A percentile compares a stretch with the other conserved stretches of the same genome.
phyloP scores from a whole-genome alignment of 2,113 vertebrate genomes.

The Ceratotherium simum region DNA sequence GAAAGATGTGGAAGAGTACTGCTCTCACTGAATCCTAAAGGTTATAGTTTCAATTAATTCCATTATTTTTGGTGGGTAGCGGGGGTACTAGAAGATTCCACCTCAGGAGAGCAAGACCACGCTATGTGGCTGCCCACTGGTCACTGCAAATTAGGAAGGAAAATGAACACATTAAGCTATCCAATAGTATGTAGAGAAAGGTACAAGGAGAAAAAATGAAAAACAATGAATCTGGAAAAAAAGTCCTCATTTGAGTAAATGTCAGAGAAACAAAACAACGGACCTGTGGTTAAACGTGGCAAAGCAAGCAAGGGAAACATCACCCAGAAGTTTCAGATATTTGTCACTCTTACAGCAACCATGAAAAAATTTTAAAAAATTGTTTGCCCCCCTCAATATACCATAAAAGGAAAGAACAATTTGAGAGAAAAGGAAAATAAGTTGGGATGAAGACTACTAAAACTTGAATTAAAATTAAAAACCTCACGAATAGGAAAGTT shows the following conservation, averaged over 20 bases:
- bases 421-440: neutral
- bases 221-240: neutral
- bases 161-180: neutral
- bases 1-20: neutral
- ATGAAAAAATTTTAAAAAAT: neutral
- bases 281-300: neutral
- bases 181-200: neutral
- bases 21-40: neutral
- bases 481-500: neutral
- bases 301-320: neutral
- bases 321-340: neutral
- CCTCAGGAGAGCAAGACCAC: neutral
- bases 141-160: neutral
- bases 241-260: neutral
- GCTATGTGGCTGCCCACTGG: neutral
- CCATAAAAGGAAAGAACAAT: neutral
- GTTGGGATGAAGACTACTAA: neutral
- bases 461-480: conserved; percentile 20
- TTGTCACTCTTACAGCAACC: neutral
- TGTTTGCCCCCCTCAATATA: neutral
- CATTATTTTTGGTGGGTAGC: neutral
- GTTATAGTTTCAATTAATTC: neutral
- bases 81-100: neutral
- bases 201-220: neutral
- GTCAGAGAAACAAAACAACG: neutral